Conservation (phyloP, 2,797 vertebrate genomes). For the Parambassis ranga region DNA sequence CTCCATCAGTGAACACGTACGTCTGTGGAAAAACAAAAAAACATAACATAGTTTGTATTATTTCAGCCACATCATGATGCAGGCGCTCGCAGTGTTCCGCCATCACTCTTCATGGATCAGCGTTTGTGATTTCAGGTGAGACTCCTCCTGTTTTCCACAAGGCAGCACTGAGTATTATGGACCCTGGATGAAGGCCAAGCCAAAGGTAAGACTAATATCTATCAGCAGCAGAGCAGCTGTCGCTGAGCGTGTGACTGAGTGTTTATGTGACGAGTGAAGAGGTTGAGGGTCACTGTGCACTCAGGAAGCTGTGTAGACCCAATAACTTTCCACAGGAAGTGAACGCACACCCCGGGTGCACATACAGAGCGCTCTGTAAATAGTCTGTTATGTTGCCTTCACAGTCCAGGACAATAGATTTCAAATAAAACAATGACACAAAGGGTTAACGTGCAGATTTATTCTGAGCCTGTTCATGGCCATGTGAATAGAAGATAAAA, state of each 20-base stretch:
- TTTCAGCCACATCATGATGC: conserved; percentile 15
- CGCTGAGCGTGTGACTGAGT: neutral
- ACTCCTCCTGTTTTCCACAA: conserved; percentile 29
- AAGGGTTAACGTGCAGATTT: neutral
- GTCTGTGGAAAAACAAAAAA: conserved; percentile 80
- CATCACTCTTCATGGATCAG: conserved; percentile 9
- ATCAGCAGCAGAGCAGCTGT: conserved; percentile 51
- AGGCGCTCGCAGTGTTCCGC: neutral
- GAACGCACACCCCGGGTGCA: conserved; percentile 8
- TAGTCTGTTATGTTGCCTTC: conserved; percentile 1
- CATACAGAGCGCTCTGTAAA: neutral
- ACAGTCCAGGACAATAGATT: conserved; percentile 2
- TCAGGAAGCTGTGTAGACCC: conserved; percentile 54
- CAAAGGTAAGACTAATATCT: conserved; percentile 38
- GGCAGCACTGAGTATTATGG: neutral
- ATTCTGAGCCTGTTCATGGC: neutral
- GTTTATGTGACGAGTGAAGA: conserved; percentile 49
- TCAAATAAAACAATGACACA: neutral
- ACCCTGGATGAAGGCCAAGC: conserved; percentile 30
- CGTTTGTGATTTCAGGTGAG: conserved; percentile 55
- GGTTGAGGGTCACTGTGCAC: conserved; percentile 39
- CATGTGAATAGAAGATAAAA: neutral
- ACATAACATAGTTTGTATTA: conserved; percentile 16
- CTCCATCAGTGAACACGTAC: conserved; percentile 94
- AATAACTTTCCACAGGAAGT: conserved; percentile 61